These are phyloP conservation scores for Novumbra hubbsi DNA, from an alignment of 2,797 vertebrate genomes.

Conservation along the genomic window DNA sequence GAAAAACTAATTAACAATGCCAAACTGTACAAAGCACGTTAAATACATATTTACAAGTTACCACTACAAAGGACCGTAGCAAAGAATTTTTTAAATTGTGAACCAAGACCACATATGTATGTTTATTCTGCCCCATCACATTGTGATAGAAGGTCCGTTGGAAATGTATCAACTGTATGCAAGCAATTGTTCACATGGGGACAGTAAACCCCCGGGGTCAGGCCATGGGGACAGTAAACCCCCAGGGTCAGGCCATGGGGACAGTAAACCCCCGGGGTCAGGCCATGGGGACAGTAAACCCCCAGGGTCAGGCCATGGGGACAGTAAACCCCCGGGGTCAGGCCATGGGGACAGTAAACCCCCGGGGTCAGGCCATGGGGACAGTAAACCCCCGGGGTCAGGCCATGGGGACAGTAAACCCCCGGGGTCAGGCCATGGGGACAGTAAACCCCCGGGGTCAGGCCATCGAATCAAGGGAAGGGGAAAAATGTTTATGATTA, in stretches of 20 bases:
- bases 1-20: constrained; percentile 33
- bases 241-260: not conserved
- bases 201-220: not conserved
- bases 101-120: not conserved
- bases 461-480: too few relatives aligned
- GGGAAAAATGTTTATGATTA: too few relatives aligned
- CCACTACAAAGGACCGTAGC: not conserved
- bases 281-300: too few relatives aligned
- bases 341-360: too few relatives aligned
- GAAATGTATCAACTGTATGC: not conserved
- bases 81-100: not conserved
- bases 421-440: not conserved
- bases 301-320: too few relatives aligned
- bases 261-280: too few relatives aligned
- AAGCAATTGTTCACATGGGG: not conserved
- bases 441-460: not conserved
- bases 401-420: too few relatives aligned
- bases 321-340: too few relatives aligned
- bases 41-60: constrained; percentile 34
- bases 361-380: too few relatives aligned
- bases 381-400: too few relatives aligned
- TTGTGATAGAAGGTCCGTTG: constrained; percentile 1
- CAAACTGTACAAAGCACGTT: constrained; percentile 8
- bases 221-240: not conserved
- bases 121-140: constrained; percentile 9